Evolutionary conservation across 2,888 invertebrate genomes (phyloP), one percentile per base, ranked within the genome.

Genomic region (Amiota mariae): DNA sequence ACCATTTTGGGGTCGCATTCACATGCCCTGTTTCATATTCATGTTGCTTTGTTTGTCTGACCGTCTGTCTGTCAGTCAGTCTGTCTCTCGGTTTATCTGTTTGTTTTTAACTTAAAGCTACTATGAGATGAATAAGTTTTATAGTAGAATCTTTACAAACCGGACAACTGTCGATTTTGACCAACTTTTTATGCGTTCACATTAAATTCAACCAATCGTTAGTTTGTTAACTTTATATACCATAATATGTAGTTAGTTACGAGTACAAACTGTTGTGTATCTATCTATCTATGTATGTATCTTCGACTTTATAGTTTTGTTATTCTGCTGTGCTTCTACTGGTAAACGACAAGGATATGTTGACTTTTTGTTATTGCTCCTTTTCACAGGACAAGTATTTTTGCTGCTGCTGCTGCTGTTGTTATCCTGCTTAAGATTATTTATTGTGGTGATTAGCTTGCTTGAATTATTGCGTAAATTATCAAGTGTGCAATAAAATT

Each of bases 361-460:
- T 36, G 36, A 36, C 36, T 36, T 36, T 36, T 6, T 36, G 36
- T 36, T 6, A 6, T 36, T 36, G 36, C 36, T 36, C 4, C 36
- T 36, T 24, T 24, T 36, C 36, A 36, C 8, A 36, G 36, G 36
- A 36, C 36, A 36, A 54, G 70, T 51, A 63, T 48, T 73, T 75
- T 73, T 59, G 70, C 36, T 49, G 51, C 70, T 72, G 74, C 72
- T 59, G 70, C 36, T 49, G 51, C 70, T 72, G 74, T 73, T 71
- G 75, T 74, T 78, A 79, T 82, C 80, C 79, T 59, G 20, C 59
- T 81, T 81, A 78, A 79, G 81, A 81, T 85, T 87, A 85, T 87
- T 87, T 88, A 88, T 87, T 87, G 86, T 87, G 87, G 88, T 85
- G 88, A 87, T 88, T 88, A 88, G 85, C 81, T 80, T 68, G 77